Conservation (phyloP, 1,140 invertebrate genomes). For the Dendrolimus kikuchii region DNA sequence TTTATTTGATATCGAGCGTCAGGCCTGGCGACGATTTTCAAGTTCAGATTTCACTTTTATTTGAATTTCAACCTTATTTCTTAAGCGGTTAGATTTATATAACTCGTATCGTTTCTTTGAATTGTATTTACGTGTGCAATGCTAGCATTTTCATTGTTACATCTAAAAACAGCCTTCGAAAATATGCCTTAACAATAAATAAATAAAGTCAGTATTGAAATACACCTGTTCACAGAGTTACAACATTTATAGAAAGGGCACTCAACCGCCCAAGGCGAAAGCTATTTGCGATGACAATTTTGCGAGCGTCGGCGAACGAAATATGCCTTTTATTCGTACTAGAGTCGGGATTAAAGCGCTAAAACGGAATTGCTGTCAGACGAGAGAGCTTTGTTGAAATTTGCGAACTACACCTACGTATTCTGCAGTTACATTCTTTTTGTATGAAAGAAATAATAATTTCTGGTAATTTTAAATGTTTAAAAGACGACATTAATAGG, state of each 20-base stretch:
- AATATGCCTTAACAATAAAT: conserved; percentile 13
- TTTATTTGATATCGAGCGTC: conserved; percentile 72
- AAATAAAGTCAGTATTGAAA: conserved; percentile 18
- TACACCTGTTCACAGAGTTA: conserved; percentile 14
- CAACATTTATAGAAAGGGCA: conserved; percentile 28
- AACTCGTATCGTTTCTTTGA: conserved; percentile 35
- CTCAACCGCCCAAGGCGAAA: conserved; percentile 48
- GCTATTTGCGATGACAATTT: conserved; percentile 72
- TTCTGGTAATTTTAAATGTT: background rate
- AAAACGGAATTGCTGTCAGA: conserved; percentile 66
- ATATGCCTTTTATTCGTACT: conserved; percentile 69
- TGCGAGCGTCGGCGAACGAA: conserved; percentile 61
- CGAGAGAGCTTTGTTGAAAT: conserved; percentile 47
- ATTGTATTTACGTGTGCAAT: conserved; percentile 67
- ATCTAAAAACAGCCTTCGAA: conserved; percentile 30
- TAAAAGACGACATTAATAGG: background rate
- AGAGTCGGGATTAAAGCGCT: conserved; percentile 63
- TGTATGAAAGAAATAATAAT: no score
- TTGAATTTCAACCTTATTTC: conserved; percentile 57
- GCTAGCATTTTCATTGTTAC: conserved; percentile 70
- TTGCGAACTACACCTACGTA: conserved; percentile 48
- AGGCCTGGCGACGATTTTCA: conserved; percentile 66
- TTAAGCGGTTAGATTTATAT: conserved; percentile 43
- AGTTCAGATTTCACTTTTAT: conserved; percentile 64
- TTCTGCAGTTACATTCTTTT: conserved; percentile 8